Base-by-base conservation (phyloP, 2,113 vertebrate genomes). In the Rhea pennata region DNA sequence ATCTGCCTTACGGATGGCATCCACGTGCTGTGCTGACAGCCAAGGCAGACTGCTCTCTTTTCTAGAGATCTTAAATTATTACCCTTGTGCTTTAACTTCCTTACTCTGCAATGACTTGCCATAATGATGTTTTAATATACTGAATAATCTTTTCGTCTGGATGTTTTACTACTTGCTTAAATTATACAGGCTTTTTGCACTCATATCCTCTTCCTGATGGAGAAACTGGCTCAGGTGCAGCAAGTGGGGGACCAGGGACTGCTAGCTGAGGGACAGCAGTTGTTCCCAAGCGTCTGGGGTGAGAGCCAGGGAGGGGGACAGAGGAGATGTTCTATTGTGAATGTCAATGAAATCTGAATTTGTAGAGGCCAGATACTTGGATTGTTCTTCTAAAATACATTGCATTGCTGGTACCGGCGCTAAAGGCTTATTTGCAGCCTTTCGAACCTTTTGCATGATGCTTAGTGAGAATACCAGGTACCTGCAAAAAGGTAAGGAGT, bases 101-200 rank as follows among this genome's bases (percentile, higher is more conserved):
- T 78, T 80, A 72, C 58, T 54, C 19, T 29, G 64, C 44, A 50
- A 44, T 22, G 42, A 54, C 44, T 86, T 84, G 61, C 83, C 46
- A 10, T 91, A 93, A 95, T 78, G 85, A 48, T 73, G 33, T 91
- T 92, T 94, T 93, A 87, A 88, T 69, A 42, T 67, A 74, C 44
- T 80, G 71, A 90, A 61, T 93, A 88, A 95, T 96, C 87, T 93
- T 95, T 81, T 96, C 58, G 87, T 84, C 74, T 90, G 86, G 46
- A 50, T 72, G 39, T 76, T 96, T 96, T 96, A 87, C 54, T 85
- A 33, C 78, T 81, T 64, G 23, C 70, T 83, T 85, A 72, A 87
- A 80, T 94, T 72, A 88, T 3, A 1, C 6, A 54, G 42, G 27
- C 78, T 95, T 90, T 86, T 36, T 6, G 1, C 15, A 53, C 33